These are phyloP conservation scores for Tortrix viridana DNA, from an alignment of 2,888 invertebrate genomes.

Conservation along the genomic window DNA sequence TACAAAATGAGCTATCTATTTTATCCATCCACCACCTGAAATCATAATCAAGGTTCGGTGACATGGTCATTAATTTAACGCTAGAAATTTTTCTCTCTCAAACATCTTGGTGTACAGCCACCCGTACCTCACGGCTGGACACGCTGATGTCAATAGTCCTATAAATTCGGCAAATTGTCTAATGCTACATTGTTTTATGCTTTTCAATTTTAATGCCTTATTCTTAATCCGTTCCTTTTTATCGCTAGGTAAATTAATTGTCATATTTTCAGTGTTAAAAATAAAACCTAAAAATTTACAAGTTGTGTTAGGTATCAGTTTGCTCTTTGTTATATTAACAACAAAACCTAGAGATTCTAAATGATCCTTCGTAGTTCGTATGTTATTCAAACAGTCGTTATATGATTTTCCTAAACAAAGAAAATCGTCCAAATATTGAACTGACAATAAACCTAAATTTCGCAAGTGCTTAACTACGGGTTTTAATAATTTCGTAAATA, in stretches of 20 bases:
- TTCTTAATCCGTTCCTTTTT: not conserved
- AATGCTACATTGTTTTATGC: not conserved
- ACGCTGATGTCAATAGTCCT: slow-evolving; percentile 41
- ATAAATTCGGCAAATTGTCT: slow-evolving; percentile 35
- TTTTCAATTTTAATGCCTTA: not conserved
- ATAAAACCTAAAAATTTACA: no score
- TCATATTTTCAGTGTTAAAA: no score
- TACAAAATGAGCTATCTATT: slow-evolving; percentile 4
- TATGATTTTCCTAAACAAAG: slow-evolving; percentile 1
- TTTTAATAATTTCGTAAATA: slow-evolving; percentile 11
- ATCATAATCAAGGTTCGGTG: slow-evolving; percentile 3
- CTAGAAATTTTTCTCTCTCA: slow-evolving; percentile 35
- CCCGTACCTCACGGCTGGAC: slow-evolving; percentile 40
- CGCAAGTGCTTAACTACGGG: not conserved
- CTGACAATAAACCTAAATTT: not conserved
- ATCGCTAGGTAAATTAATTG: no score
- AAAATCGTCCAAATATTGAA: slow-evolving; percentile 8
- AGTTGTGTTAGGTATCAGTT: no score
- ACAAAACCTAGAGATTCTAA: slow-evolving; percentile 3
- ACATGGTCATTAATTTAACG: slow-evolving; percentile 6
- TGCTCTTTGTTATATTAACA: not conserved
- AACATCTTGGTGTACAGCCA: slow-evolving; percentile 39
- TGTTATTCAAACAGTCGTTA: not conserved
- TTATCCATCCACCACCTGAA: slow-evolving; percentile 30
- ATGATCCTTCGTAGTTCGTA: not conserved